Evolutionary conservation across 1,140 invertebrate genomes (phyloP).

Genomic region (Penaeus chinensis): DNA sequence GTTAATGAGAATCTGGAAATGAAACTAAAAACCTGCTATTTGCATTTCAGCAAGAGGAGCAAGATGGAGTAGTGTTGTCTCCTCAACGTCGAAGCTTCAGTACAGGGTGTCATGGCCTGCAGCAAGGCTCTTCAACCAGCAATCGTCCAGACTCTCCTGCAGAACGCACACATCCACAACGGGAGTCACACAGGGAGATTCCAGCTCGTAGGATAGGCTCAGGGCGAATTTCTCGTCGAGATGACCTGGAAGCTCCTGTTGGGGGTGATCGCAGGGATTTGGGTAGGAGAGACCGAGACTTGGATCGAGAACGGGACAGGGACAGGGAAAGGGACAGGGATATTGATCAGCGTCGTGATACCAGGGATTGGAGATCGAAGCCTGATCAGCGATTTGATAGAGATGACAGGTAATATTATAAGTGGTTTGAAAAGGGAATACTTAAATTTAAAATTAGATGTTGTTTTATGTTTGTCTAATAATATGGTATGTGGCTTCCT

Average conservation of each 20-base stretch:
- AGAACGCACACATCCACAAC: slow-evolving; percentile 40
- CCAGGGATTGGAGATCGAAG: slow-evolving; percentile 58
- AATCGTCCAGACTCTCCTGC: slow-evolving; percentile 60
- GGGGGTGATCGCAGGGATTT: slow-evolving; percentile 37
- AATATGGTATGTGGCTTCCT: neutral
- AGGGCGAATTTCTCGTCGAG: slow-evolving; percentile 57
- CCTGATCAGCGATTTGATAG: slow-evolving; percentile 55
- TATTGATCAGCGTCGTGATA: slow-evolving; percentile 36
- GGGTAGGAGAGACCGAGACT: slow-evolving; percentile 44
- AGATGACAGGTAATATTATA: slow-evolving; percentile 48
- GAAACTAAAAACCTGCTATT: neutral
- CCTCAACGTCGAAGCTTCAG: slow-evolving; percentile 86
- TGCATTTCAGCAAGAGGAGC: slow-evolving; percentile 74
- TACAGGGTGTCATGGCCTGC: slow-evolving; percentile 78
- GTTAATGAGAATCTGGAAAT: neutral
- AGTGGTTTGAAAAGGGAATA: neutral
- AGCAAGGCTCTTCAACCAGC: slow-evolving; percentile 63
- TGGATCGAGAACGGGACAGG: slow-evolving; percentile 42
- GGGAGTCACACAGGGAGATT: slow-evolving; percentile 50
- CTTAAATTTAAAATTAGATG: neutral
- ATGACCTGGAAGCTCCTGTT: slow-evolving; percentile 55
- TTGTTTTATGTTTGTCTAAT: neutral
- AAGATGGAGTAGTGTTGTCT: slow-evolving; percentile 85
- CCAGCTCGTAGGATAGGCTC: slow-evolving; percentile 57
- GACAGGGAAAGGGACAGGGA: slow-evolving; percentile 37